These are phyloP conservation scores for Zaprionus lineosus DNA, from an alignment of 2,888 invertebrate species.

Conservation along the genomic window DNA sequence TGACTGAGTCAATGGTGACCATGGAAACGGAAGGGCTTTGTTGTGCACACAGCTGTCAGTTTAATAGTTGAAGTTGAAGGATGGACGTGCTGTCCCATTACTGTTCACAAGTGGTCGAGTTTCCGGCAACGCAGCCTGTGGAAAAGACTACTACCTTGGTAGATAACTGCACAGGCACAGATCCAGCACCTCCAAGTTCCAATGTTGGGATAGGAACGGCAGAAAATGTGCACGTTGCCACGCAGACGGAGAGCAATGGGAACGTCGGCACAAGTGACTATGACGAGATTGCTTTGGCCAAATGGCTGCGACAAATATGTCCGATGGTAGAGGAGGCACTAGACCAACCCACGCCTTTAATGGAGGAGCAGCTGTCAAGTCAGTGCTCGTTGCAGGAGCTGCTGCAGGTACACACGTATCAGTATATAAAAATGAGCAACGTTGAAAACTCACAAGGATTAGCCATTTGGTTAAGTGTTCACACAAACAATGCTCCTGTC, in stretches of 20 bases:
- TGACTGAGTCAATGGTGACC: constrained; percentile 21
- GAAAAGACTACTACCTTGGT: constrained; percentile 80
- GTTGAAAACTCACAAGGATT: constrained; percentile 70
- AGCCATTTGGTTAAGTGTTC: constrained; percentile 81
- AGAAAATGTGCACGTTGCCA: constrained; percentile 57
- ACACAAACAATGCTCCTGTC: constrained; percentile 80
- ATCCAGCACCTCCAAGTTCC: constrained; percentile 58
- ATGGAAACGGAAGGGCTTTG: constrained; percentile 18
- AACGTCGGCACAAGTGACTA: constrained; percentile 27
- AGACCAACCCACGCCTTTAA: constrained; percentile 80
- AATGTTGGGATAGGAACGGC: constrained; percentile 69
- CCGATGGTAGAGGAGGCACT: constrained; percentile 83
- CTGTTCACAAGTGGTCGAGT: constrained; percentile 83
- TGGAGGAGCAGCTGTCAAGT: constrained; percentile 34
- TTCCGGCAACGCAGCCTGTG: constrained; percentile 83
- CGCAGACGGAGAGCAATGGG: constrained; percentile 81
- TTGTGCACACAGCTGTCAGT: constrained; percentile 8
- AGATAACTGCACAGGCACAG: constrained; percentile 76
- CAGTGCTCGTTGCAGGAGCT: constrained; percentile 44
- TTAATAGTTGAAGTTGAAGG: neutral
- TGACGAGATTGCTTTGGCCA: constrained; percentile 83
- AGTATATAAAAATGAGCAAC: constrained; percentile 66
- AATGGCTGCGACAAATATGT: constrained; percentile 83
- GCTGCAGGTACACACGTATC: constrained; percentile 75
- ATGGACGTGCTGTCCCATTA: constrained; percentile 83